A percentile compares a stretch with the other conserved stretches of the same genome.
phyloP scores from a whole-genome alignment of 1,140 invertebrate species.

The Holotrichia oblita region DNA sequence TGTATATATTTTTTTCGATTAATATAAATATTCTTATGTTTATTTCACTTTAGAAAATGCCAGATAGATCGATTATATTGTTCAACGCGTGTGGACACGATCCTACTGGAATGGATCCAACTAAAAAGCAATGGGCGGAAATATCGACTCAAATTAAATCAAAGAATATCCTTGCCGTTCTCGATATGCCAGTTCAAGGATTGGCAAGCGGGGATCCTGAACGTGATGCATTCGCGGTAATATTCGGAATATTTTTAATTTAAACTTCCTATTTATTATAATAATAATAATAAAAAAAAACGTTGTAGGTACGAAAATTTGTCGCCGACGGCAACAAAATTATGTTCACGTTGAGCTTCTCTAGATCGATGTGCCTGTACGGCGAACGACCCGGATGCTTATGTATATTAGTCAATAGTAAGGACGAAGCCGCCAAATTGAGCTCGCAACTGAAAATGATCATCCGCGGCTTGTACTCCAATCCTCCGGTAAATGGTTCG shows the following conservation, averaged over 20 bases:
- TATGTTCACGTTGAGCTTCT: constrained; percentile 93
- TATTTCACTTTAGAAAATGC: constrained; percentile 72
- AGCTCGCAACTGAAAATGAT: constrained; percentile 97
- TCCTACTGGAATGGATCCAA: constrained; percentile 96
- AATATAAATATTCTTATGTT: too few species aligned
- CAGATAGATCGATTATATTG: constrained; percentile 88
- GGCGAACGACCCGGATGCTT: constrained; percentile 95
- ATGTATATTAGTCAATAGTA: constrained; percentile 77
- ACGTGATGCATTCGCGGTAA: constrained; percentile 82
- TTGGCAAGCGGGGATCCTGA: constrained; percentile 98
- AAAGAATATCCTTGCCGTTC: constrained; percentile 87
- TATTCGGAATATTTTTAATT: constrained; percentile 68
- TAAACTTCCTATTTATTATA: too few species aligned
- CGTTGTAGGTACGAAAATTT: constrained; percentile 51
- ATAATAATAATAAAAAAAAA: too few species aligned
- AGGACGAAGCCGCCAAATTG: constrained; percentile 84
- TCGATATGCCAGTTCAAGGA: constrained; percentile 97
- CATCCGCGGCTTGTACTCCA: constrained; percentile 96
- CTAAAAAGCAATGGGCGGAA: constrained; percentile 83
- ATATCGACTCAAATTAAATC: constrained; percentile 83
- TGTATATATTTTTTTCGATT: constrained; percentile 62
- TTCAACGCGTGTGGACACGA: constrained; percentile 98
- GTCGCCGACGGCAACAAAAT: constrained; percentile 89
- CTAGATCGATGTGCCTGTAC: constrained; percentile 95
- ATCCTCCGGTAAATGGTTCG: constrained; percentile 95